These are phyloP conservation scores for Cerceris ruficornis DNA, from an alignment of 2,888 invertebrate species.

Conservation along the genomic window DNA sequence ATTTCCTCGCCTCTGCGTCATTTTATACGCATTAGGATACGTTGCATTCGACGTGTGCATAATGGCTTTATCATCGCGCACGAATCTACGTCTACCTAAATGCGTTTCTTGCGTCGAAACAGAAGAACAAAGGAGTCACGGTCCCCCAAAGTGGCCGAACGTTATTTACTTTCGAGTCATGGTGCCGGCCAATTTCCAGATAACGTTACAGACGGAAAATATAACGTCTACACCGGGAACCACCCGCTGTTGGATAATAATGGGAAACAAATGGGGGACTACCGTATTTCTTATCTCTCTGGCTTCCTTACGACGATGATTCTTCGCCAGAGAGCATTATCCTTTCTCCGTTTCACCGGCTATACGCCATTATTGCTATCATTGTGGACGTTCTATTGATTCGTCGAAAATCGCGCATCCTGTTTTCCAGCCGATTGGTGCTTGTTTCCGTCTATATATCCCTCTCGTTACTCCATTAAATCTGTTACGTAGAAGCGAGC, in stretches of 20 bases:
- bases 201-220: not conserved
- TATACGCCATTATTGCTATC: constrained; percentile 32
- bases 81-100: constrained; percentile 32
- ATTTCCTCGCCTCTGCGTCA: constrained; percentile 9
- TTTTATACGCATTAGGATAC: constrained; percentile 56
- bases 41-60: constrained; percentile 23
- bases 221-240: constrained; percentile 8
- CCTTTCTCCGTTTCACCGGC: constrained; percentile 14
- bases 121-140: not conserved
- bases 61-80: constrained; percentile 8
- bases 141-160: constrained; percentile 2
- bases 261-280: constrained; percentile 52
- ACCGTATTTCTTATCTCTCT: constrained; percentile 3
- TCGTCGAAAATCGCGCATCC: constrained; percentile 38
- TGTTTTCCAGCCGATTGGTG: constrained; percentile 49
- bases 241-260: constrained; percentile 30
- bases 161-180: constrained; percentile 20
- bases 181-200: constrained; percentile 15
- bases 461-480: constrained; percentile 12
- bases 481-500: not conserved
- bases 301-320: not conserved
- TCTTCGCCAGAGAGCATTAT: constrained; percentile 27
- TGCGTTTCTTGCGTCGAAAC: constrained; percentile 31
- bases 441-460: constrained; percentile 21
- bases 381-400: constrained; percentile 9